Percentiles rank a stretch among this genome's conserved stretches.
These are phyloP conservation scores for Lithophane ornitopus DNA, from an alignment of 2,888 invertebrate species.

Conservation along the genomic window DNA sequence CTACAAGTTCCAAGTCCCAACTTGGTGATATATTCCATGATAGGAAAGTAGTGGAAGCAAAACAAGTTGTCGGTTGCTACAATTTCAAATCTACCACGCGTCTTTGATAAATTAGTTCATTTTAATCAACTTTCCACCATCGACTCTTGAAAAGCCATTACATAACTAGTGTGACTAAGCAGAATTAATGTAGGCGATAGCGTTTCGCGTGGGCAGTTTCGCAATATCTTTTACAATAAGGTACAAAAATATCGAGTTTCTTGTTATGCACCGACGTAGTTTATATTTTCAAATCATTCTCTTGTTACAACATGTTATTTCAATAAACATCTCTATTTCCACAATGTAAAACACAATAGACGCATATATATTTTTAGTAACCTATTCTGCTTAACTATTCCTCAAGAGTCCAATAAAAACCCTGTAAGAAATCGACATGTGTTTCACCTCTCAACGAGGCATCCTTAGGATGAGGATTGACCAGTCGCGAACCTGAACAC, in stretches of 20 bases:
- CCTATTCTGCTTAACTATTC: no score
- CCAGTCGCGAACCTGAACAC: no score
- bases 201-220: constrained; percentile 18
- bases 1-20: background rate
- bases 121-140: constrained; percentile 43
- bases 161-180: constrained; percentile 38
- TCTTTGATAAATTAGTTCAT: constrained; percentile 1
- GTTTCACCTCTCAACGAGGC: no score
- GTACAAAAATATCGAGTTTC: constrained; percentile 40
- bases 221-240: constrained; percentile 35
- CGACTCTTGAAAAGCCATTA: constrained; percentile 33
- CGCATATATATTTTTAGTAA: no score
- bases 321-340: constrained; percentile 27
- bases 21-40: background rate
- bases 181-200: constrained; percentile 17
- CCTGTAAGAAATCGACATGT: no score
- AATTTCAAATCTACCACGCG: constrained; percentile 6
- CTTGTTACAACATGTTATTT: constrained; percentile 43
- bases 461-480: no score
- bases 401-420: no score
- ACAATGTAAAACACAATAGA: background rate
- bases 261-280: constrained; percentile 13
- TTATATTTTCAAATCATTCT: constrained; percentile 19
- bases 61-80: background rate
- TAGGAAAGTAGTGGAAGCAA: background rate